These are phyloP conservation scores for Eupeodes latifasciatus DNA, from an alignment of 2,888 invertebrate species.

Conservation along the genomic window DNA sequence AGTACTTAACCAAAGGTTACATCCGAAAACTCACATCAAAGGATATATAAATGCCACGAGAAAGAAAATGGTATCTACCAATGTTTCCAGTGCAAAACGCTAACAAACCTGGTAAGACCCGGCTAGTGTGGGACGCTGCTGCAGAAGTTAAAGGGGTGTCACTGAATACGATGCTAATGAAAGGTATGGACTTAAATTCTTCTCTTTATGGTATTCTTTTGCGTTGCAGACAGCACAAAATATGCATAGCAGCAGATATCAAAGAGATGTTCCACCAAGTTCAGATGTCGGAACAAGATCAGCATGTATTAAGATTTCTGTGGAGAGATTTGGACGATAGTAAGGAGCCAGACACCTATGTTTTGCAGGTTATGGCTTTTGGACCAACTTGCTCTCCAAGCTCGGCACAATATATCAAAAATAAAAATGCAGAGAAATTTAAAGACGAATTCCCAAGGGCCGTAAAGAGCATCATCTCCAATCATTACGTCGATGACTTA, in stretches of 20 bases:
- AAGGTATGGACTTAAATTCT: constrained; percentile 10
- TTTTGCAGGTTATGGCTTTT: constrained; percentile 4
- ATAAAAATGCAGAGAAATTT: constrained; percentile 17
- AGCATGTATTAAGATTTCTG: background rate
- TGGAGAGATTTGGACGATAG: background rate
- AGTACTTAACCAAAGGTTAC: background rate
- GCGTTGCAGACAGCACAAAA: background rate
- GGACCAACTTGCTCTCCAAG: constrained; percentile 9
- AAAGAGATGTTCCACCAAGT: constrained; percentile 18
- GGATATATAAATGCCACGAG: background rate
- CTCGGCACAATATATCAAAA: constrained; percentile 2
- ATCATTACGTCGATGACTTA: constrained; percentile 52
- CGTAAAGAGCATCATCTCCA: constrained; percentile 28
- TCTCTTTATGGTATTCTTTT: constrained; percentile 20
- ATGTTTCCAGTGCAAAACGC: background rate
- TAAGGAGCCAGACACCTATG: background rate
- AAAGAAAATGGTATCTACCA: constrained; percentile 1
- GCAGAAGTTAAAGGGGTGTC: background rate
- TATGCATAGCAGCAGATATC: constrained; percentile 10
- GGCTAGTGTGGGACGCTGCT: constrained; percentile 8
- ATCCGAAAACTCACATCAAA: background rate
- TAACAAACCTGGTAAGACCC: background rate
- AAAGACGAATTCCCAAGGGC: constrained; percentile 29
- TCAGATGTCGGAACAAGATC: background rate
- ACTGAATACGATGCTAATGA: background rate